Evolutionary conservation across 2,797 vertebrate genomes (phyloP).

Genomic region (Glyptemys insculpta): DNA sequence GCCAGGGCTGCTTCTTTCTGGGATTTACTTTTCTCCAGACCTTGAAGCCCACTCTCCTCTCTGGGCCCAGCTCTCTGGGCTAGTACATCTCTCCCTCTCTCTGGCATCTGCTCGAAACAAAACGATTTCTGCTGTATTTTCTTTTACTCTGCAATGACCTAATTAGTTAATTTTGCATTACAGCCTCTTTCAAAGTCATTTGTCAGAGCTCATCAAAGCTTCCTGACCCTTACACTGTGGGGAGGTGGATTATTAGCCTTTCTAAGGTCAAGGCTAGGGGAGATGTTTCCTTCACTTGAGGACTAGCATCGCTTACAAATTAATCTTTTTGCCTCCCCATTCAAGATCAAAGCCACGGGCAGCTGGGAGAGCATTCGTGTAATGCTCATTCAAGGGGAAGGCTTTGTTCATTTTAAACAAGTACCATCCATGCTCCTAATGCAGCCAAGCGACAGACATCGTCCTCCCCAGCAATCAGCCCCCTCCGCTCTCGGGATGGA

Average conservation of each 20-base stretch:
- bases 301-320: constrained; percentile 12
- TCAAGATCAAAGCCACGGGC: not conserved
- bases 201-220: constrained; percentile 60
- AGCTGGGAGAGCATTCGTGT: not conserved
- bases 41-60: not conserved
- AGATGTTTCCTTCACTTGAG: constrained; percentile 39
- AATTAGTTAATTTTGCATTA: constrained; percentile 62
- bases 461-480: not conserved
- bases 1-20: not conserved
- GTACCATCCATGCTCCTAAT: not conserved
- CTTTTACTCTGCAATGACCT: constrained; percentile 29
- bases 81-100: not conserved
- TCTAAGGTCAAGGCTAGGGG: constrained; percentile 58
- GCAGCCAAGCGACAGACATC: not conserved
- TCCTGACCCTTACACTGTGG: not conserved
- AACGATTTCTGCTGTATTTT: constrained; percentile 32
- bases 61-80: fast-evolving
- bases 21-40: constrained; percentile 16
- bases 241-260: constrained; percentile 36
- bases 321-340: constrained; percentile 33
- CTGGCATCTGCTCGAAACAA: constrained; percentile 11
- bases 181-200: constrained; percentile 45
- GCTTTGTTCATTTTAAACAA: not conserved
- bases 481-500: not conserved
- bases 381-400: not conserved